Base-by-base conservation (phyloP, 2,888 invertebrate genomes). In the Dendrolimus pini region DNA sequence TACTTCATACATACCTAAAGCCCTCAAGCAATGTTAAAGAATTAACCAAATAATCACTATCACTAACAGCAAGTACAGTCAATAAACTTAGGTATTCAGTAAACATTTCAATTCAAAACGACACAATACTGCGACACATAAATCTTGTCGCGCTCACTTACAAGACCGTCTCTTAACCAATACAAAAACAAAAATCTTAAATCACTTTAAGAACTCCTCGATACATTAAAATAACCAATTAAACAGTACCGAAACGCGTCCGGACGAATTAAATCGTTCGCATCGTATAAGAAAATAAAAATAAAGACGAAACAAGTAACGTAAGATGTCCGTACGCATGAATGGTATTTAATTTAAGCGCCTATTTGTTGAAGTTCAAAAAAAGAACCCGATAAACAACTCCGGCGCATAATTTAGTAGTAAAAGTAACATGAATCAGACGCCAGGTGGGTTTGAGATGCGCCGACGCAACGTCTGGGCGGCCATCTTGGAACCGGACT, bases 311-410 rank as follows among this genome's bases (percentile, higher is more conserved):
- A 55, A 42, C 47, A 47, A 47, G 47, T 47, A 47, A 2, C 47
- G 9, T 47, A 47, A 12, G 12, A 12, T 12, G 12, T 47, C 47
- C 64, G 66, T 69, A 65, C 72, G 71, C 77, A 77, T 78, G 78
- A 80, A 80, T 78, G 77, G 74, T 66, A 69, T 75, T 77, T 74
- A 74, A 77, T 77, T 74, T 74, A 70, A 75, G 72, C 75, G 75
- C 74, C 73, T 74, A 72, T 72, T 72, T 69, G 70, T 72, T 60
- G 63, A 62, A 60, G 60, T 59, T 60, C 47, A 64, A 62, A 64
- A 66, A 68, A 75, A 76, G 61, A 64, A 65, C 59, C 54, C 55
- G 70, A 66, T 64, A 66, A 71, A 75, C 75, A 66, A 71, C 61
- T 61, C 52, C 56, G 53, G 53, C 41, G 65, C 62, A 71, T 71